These are phyloP conservation scores for Calephelis virginiensis DNA, from an alignment of 1,140 invertebrate genomes.

Conservation along the genomic window DNA sequence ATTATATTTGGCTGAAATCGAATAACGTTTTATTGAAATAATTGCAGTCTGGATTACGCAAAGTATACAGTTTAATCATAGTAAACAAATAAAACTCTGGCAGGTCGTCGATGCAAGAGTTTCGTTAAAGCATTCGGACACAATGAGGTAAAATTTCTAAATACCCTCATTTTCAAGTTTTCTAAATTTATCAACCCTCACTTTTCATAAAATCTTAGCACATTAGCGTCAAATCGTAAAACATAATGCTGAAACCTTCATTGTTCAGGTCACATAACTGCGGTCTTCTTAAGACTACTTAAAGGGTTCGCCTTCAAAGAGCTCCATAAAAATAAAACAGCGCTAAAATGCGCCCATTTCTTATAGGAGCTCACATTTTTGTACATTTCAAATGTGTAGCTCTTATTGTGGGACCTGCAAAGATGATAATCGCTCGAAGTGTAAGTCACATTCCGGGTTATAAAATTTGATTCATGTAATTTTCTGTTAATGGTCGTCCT, in stretches of 20 bases:
- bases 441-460: background rate
- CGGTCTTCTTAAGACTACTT: slow-evolving; percentile 17
- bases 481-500: background rate
- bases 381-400: background rate
- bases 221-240: background rate
- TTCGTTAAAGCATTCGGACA: too few relatives aligned
- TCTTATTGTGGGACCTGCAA: background rate
- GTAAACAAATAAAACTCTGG: too few relatives aligned
- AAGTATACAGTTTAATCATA: too few relatives aligned
- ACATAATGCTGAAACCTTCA: slow-evolving; percentile 6
- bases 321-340: slow-evolving; percentile 14
- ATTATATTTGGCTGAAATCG: too few relatives aligned
- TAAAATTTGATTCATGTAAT: slow-evolving; percentile 1
- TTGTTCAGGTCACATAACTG: slow-evolving; percentile 14
- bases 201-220: background rate
- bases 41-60: too few relatives aligned
- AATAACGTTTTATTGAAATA: too few relatives aligned
- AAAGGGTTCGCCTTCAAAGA: slow-evolving; percentile 16
- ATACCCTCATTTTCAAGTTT: too few relatives aligned
- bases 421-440: background rate
- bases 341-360: slow-evolving; percentile 11
- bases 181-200: background rate
- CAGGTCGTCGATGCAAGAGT: too few relatives aligned
- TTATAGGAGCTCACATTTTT: slow-evolving; percentile 1
- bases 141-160: too few relatives aligned